These are phyloP conservation scores for Desoria tigrina DNA, from an alignment of 2,888 invertebrate genomes.

Conservation along the genomic window DNA sequence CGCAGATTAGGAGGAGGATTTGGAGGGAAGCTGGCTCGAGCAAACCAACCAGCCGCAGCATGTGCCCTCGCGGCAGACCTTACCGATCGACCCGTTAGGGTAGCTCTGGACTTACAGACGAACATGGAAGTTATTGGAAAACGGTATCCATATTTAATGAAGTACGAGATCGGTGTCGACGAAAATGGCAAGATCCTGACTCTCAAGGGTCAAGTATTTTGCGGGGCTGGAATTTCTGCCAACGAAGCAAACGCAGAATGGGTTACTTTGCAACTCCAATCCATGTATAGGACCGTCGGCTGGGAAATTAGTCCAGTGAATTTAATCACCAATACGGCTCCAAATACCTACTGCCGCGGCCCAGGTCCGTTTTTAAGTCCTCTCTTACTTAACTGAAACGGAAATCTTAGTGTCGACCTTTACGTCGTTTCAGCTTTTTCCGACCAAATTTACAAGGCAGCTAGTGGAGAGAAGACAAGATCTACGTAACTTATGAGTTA, in stretches of 20 bases:
- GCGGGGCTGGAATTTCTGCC: conserved; percentile 55
- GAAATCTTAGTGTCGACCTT: too few species aligned
- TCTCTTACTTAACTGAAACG: too few species aligned
- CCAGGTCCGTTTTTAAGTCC: too few species aligned
- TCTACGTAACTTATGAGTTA: too few species aligned
- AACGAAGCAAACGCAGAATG: conserved; percentile 53
- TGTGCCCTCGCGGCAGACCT: conserved; percentile 70
- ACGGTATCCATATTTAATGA: conserved; percentile 63
- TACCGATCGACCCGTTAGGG: conserved; percentile 68
- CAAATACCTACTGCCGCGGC: conserved; percentile 56
- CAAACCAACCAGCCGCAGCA: conserved; percentile 64
- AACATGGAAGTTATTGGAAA: conserved; percentile 73
- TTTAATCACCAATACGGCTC: conserved; percentile 57
- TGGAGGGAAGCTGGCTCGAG: conserved; percentile 73
- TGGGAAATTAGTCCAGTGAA: conserved; percentile 56
- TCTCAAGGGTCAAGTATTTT: conserved; percentile 55
- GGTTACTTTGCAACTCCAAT: conserved; percentile 41
- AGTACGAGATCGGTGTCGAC: conserved; percentile 64
- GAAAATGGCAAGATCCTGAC: conserved; percentile 56
- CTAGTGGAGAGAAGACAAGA: too few species aligned
- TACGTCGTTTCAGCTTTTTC: too few species aligned
- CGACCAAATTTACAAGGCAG: too few species aligned
- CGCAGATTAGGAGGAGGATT: conserved; percentile 78
- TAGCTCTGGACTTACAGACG: conserved; percentile 69
- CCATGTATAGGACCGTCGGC: conserved; percentile 55